Conservation (phyloP, 2,888 invertebrate genomes). For the Temnothorax rugatulus region DNA sequence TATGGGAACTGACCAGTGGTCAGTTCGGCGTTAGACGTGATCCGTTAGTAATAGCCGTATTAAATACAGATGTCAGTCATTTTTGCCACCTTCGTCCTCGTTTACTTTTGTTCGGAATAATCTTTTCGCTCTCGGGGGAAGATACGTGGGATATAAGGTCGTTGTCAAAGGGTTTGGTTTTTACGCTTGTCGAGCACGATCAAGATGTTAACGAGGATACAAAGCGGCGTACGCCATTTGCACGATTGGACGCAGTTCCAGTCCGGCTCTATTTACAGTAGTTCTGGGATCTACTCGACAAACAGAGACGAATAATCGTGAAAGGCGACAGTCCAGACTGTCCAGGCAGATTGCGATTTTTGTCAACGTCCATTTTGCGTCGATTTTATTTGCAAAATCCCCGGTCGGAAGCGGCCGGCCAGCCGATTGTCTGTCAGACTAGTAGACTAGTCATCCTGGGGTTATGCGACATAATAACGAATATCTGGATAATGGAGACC, state of each 20-base stretch:
- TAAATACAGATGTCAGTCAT: conserved; percentile 67
- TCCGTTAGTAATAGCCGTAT: conserved; percentile 76
- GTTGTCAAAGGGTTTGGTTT: conserved; percentile 46
- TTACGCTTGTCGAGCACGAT: conserved; percentile 59
- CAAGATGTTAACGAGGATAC: conserved; percentile 47
- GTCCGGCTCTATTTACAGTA: conserved; percentile 26
- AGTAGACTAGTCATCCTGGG: conserved; percentile 9
- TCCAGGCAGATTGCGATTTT: conserved; percentile 18
- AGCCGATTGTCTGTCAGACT: conserved; percentile 29
- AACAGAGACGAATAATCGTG: conserved; percentile 20
- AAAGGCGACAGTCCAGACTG: not conserved
- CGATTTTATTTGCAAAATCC: conserved; percentile 28
- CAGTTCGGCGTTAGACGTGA: conserved; percentile 74
- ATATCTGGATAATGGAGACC: conserved; percentile 38
- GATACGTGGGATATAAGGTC: conserved; percentile 53
- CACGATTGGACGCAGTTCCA: not conserved
- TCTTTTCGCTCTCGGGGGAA: conserved; percentile 47
- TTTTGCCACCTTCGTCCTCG: conserved; percentile 31
- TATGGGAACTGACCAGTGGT: conserved; percentile 83
- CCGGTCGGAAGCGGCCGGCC: conserved; percentile 21
- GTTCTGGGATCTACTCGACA: conserved; percentile 5
- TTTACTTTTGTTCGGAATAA: conserved; percentile 22
- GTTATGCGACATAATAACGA: conserved; percentile 39
- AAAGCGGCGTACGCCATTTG: not conserved
- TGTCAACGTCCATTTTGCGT: not conserved